These are phyloP conservation scores for Ephestia elutella DNA, from an alignment of 1,140 invertebrate genomes.

Conservation along the genomic window DNA sequence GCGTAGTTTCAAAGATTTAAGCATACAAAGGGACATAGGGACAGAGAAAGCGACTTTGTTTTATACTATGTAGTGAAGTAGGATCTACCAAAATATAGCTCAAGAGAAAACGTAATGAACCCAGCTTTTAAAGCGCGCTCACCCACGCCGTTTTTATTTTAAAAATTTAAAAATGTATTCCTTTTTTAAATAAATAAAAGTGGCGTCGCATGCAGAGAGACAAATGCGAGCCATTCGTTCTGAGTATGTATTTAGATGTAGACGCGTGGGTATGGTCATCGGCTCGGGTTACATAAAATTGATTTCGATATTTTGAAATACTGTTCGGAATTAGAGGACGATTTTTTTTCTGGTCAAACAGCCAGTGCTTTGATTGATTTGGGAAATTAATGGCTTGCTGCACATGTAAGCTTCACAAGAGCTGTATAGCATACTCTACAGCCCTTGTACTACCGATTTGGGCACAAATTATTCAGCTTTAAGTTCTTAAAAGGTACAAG, in stretches of 20 bases:
- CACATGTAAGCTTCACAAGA: no score
- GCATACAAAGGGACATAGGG: no score
- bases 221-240: constrained; percentile 47
- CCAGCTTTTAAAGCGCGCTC: background rate
- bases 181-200: constrained; percentile 42
- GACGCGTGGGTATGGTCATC: constrained; percentile 1
- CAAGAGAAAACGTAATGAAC: background rate
- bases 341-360: background rate
- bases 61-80: no score
- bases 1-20: no score
- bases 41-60: no score
- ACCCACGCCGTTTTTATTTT: constrained; percentile 19
- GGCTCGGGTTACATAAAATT: background rate
- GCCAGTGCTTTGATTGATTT: no score
- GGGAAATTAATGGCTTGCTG: background rate
- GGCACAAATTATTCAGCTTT: no score
- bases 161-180: constrained; percentile 38
- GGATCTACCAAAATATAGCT: no score
- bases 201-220: constrained; percentile 46
- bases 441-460: no score
- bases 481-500: no score
- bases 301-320: background rate
- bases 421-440: no score
- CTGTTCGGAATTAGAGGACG: background rate
- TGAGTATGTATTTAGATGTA: constrained; percentile 51